These are phyloP conservation scores for Drosophila athabasca DNA, from an alignment of 1,140 invertebrate species.

Conservation along the genomic window DNA sequence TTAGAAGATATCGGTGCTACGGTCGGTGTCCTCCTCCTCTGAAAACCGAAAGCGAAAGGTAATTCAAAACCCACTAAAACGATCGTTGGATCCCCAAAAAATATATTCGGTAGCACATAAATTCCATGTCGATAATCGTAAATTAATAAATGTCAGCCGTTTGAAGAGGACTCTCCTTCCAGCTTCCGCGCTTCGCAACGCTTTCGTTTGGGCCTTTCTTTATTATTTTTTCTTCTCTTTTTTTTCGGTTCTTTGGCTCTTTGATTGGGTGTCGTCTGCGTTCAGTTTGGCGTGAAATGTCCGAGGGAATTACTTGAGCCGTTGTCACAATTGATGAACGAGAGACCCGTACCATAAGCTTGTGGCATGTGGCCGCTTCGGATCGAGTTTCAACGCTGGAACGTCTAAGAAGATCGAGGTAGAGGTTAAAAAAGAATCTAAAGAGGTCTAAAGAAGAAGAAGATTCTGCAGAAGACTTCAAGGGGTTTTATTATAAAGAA, in stretches of 20 bases:
- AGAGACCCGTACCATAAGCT: slow-evolving; percentile 52
- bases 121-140: slow-evolving; percentile 75
- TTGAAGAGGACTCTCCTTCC: slow-evolving; percentile 33
- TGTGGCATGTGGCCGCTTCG: slow-evolving; percentile 54
- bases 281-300: slow-evolving; percentile 79
- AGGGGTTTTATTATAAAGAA: no score
- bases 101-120: slow-evolving; percentile 69
- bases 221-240: slow-evolving; percentile 41
- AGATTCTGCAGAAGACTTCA: no score
- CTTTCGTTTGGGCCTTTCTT: slow-evolving; percentile 35
- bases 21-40: background rate
- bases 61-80: slow-evolving; percentile 40
- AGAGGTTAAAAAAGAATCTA: no score
- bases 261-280: slow-evolving; percentile 80
- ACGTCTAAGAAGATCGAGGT: no score
- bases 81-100: slow-evolving; percentile 11
- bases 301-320: slow-evolving; percentile 72
- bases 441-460: no score
- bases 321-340: slow-evolving; percentile 78
- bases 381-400: slow-evolving; percentile 46
- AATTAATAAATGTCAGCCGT: slow-evolving; percentile 71
- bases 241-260: slow-evolving; percentile 33
- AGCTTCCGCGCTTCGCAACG: slow-evolving; percentile 46
- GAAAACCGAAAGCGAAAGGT: slow-evolving; percentile 24
- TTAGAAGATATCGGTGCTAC: slow-evolving; percentile 43